These are phyloP conservation scores for Rallus crepitans DNA, from an alignment of 2,797 vertebrate species.

Conservation along the genomic window DNA sequence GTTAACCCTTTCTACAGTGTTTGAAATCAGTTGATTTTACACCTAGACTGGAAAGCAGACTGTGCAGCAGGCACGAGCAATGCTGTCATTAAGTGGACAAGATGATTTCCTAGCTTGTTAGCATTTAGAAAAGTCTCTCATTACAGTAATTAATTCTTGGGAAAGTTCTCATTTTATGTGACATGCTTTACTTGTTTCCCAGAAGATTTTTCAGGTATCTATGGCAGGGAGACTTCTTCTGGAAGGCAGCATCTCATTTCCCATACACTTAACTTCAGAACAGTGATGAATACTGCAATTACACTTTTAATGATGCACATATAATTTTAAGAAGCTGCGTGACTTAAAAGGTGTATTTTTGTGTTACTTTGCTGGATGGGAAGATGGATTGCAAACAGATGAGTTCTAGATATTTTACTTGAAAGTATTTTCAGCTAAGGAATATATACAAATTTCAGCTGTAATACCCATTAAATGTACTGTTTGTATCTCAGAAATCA, in stretches of 20 bases:
- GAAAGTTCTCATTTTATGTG: neutral
- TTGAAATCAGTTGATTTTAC: neutral
- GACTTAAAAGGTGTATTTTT: neutral
- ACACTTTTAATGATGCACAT: neutral
- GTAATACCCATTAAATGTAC: neutral
- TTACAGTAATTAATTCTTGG: neutral
- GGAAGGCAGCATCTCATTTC: neutral
- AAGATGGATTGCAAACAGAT: neutral
- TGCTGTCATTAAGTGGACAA: neutral
- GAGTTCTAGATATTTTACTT: neutral
- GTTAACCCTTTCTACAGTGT: slow-evolving; percentile 37
- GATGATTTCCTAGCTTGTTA: no score
- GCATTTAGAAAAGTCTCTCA: neutral
- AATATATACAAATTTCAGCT: neutral
- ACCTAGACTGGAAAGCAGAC: neutral
- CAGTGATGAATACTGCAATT: neutral
- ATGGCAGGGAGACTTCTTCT: neutral
- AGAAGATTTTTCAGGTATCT: neutral
- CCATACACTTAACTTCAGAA: neutral
- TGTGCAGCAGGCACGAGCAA: neutral
- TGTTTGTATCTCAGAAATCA: neutral
- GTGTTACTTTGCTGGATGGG: neutral
- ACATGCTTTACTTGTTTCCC: neutral
- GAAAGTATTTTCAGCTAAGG: neutral
- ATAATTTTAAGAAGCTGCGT: no score